Evolutionary conservation across 2,888 invertebrate genomes (phyloP).

Genomic region (Lycophotia porphyrea): DNA sequence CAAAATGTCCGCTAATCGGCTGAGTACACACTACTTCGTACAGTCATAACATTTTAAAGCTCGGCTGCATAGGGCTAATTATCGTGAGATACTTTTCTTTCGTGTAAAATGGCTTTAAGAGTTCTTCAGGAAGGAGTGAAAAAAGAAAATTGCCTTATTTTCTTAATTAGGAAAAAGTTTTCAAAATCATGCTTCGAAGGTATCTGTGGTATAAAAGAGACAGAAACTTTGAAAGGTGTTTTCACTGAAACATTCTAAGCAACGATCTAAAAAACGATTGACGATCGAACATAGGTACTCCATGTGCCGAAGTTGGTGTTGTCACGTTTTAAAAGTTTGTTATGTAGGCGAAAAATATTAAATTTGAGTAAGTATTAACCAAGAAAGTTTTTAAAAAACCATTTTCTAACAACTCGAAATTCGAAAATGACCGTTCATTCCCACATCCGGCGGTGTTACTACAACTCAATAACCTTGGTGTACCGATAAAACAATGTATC

Average conservation of each 20-base stretch:
- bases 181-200: background rate
- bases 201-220: background rate
- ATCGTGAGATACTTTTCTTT: conserved; percentile 54
- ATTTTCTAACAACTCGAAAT: conserved; percentile 5
- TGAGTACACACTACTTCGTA: conserved; percentile 61
- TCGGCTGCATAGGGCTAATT: conserved; percentile 55
- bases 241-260: background rate
- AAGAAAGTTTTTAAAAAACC: background rate
- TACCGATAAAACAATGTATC: conserved; percentile 58
- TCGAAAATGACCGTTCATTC: background rate
- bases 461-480: conserved; percentile 57
- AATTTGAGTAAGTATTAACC: no score
- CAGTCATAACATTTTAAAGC: conserved; percentile 54
- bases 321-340: no score
- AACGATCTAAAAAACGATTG: no score
- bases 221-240: background rate
- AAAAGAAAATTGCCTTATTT: background rate
- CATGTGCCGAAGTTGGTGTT: no score
- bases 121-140: background rate
- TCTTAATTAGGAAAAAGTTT: background rate
- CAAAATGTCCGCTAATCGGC: conserved; percentile 67
- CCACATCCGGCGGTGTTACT: conserved; percentile 12
- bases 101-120: background rate
- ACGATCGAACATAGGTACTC: no score
- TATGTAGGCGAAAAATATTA: no score